Conservation (phyloP, 2,797 vertebrate genomes). For the Enteromius argenteus region DNA sequence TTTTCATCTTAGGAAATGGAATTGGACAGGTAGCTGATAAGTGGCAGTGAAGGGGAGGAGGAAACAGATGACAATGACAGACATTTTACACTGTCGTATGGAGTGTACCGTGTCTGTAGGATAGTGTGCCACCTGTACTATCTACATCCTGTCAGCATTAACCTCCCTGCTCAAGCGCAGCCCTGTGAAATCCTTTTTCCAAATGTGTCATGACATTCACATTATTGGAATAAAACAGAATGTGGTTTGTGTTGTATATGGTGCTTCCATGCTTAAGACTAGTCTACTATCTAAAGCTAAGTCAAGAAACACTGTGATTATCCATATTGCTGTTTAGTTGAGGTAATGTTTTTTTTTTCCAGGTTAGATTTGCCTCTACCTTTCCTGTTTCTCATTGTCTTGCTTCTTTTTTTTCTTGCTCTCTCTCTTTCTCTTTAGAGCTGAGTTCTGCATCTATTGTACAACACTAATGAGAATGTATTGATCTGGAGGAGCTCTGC, state of each 20-base stretch:
- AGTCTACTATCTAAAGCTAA: background rate
- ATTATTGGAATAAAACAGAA: background rate
- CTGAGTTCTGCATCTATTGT: conserved; percentile 61
- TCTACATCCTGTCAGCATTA: conserved; percentile 40
- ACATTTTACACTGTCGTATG: conserved; percentile 21
- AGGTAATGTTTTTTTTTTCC: background rate
- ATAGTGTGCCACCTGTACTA: conserved; percentile 20
- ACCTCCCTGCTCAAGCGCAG: conserved; percentile 12
- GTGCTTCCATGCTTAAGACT: background rate
- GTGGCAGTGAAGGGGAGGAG: conserved; percentile 61
- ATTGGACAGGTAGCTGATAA: conserved; percentile 71
- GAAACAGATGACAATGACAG: conserved; percentile 29
- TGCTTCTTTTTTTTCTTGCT: background rate
- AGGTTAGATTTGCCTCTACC: conserved; percentile 2
- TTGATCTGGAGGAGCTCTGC: conserved; percentile 75
- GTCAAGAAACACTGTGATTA: background rate
- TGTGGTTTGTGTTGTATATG: background rate
- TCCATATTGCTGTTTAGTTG: conserved; percentile 1
- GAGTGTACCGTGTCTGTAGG: background rate
- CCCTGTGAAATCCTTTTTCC: conserved; percentile 23
- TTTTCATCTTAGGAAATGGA: conserved; percentile 49
- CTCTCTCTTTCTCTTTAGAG: conserved; percentile 28
- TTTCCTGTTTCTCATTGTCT: background rate
- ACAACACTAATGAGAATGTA: conserved; percentile 76
- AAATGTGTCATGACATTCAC: conserved; percentile 23